Evolutionary conservation across 2,888 invertebrate species (phyloP).

Genomic region (Norana najaformis): DNA sequence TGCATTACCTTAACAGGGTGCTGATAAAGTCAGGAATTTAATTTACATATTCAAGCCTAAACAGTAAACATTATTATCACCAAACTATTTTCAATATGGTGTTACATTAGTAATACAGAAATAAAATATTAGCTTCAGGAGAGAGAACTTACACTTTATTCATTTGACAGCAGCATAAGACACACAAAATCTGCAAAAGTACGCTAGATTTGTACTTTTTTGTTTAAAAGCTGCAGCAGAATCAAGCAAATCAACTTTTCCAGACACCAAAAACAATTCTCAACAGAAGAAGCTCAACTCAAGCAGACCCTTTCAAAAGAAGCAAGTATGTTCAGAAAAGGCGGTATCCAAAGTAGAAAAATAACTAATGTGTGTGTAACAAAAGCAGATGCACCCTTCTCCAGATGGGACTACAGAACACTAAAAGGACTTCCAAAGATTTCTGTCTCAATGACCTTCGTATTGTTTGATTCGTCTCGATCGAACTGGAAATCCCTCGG

Average conservation of each 20-base stretch:
- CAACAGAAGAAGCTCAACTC: slow-evolving; percentile 5
- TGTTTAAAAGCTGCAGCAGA: background rate
- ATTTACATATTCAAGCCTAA: background rate
- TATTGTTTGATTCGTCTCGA: background rate
- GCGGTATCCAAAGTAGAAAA: background rate
- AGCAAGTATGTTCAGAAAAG: background rate
- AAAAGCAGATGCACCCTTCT: background rate
- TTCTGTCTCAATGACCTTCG: background rate
- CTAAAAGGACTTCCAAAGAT: background rate
- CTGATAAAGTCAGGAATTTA: slow-evolving; percentile 1
- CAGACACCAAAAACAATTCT: background rate
- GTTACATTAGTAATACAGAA: background rate
- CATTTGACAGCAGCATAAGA: background rate
- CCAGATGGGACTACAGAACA: background rate
- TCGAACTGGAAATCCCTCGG: slow-evolving; percentile 24
- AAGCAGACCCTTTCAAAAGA: background rate
- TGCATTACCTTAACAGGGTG: background rate
- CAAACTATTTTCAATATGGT: background rate
- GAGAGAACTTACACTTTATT: background rate
- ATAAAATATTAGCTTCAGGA: background rate
- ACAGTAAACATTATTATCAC: background rate
- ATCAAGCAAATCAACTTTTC: background rate
- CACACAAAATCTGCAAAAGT: background rate
- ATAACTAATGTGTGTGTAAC: background rate
- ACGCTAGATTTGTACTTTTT: background rate